A percentile compares a stretch with the other conserved stretches of the same genome.
Conservation (phyloP, 2,113 vertebrate species). For the Anser cygnoides region DNA sequence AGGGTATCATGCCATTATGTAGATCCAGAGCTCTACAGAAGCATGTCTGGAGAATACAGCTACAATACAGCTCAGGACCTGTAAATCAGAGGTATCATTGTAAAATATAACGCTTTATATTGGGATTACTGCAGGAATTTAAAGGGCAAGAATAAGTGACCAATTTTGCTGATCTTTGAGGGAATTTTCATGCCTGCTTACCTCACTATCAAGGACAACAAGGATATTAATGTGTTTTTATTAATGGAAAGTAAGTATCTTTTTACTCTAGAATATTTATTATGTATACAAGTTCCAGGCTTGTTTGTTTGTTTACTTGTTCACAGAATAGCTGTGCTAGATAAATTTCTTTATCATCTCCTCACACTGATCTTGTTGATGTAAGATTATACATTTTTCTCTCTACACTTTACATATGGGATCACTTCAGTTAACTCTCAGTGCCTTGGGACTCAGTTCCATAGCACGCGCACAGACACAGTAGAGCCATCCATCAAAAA, state of each 20-base stretch:
- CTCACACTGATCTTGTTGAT: background rate
- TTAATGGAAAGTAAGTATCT: background rate
- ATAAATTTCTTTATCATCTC: background rate
- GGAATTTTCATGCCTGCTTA: background rate
- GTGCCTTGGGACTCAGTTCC: background rate
- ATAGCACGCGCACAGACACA: background rate
- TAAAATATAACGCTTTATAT: background rate
- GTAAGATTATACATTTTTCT: background rate
- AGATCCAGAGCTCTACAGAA: background rate
- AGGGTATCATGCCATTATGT: background rate
- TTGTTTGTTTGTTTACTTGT: background rate
- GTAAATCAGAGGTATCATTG: background rate
- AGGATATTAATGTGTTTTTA: background rate
- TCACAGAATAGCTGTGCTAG: background rate
- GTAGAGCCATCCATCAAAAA: conserved; percentile 22
- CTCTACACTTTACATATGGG: background rate
- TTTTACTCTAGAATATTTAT: background rate
- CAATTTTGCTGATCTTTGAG: background rate
- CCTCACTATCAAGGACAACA: background rate
- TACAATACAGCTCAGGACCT: background rate
- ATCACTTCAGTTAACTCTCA: background rate
- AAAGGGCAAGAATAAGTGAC: background rate
- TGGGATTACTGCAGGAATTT: background rate
- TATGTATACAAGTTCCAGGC: background rate
- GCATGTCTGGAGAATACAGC: background rate